These are phyloP conservation scores for Hoplias malabaricus DNA, from an alignment of 2,113 vertebrate genomes.

Conservation along the genomic window DNA sequence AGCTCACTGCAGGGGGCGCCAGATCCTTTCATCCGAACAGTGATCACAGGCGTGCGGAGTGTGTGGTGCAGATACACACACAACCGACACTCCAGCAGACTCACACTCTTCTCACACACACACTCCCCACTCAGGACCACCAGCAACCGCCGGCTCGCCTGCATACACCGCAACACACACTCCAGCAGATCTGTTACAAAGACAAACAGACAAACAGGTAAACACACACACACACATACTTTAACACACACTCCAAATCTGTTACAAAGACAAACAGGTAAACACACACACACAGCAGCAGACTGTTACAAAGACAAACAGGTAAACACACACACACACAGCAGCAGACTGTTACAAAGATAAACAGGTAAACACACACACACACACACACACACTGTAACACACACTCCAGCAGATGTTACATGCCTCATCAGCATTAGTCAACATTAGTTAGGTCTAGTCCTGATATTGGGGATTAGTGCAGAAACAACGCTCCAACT, in stretches of 20 bases:
- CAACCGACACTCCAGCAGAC: constrained; percentile 87
- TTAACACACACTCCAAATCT: constrained; percentile 84
- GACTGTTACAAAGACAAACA: neutral
- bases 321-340: neutral
- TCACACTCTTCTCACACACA: constrained; percentile 85
- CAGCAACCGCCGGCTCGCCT: constrained; percentile 85
- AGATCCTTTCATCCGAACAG: constrained; percentile 74
- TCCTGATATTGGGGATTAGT: too few relatives aligned
- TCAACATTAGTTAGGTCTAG: too few relatives aligned
- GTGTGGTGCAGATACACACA: constrained; percentile 84
- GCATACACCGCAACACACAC: constrained; percentile 83
- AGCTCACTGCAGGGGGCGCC: constrained; percentile 75
- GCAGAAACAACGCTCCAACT: too few relatives aligned
- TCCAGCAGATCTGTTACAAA: constrained; percentile 78
- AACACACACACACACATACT: neutral
- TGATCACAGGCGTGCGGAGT: constrained; percentile 75
- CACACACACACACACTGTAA: neutral
- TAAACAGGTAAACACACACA: too few relatives aligned
- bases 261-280: neutral
- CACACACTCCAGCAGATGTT: neutral
- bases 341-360: too few relatives aligned
- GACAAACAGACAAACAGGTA: neutral
- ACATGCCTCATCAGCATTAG: too few relatives aligned
- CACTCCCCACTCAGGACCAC: constrained; percentile 84
- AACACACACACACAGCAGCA: too few relatives aligned